Base-by-base conservation (phyloP, 2,797 vertebrate genomes). In the Enoplosus armatus region DNA sequence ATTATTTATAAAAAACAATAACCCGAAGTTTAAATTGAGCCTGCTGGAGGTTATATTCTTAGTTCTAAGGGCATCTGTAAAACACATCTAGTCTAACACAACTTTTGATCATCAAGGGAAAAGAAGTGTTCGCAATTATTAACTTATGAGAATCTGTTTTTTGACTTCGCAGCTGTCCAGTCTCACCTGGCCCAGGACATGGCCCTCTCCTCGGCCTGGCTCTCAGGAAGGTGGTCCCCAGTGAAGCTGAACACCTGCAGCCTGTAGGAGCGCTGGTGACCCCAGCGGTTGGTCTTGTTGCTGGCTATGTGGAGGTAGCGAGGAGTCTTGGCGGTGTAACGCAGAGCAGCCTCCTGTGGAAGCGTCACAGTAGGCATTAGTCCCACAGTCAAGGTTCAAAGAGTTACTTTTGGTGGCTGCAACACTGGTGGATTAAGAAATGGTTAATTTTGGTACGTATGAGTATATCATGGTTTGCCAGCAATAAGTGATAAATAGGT, bases 111-210 rank as follows among this genome's bases (percentile, higher is more conserved):
- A 26, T 41, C 3, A 9, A 45, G 3, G 15, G 10, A 35, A 63
- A 48, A 41, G 8, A 35, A 33, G 14, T 18, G 16, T 6, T 43
- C 9, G 4, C 15, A 33, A 27, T 43, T 3, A 67, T 39, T 35
- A 33, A 22, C 6, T 29, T 39, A 18, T 39, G 12, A 39, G 2
- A 29, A 31, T 27, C 2, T 15, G 4, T 12, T 8, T 31, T n/a
- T 39, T 43, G 0, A 8, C 12, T 62, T 22, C 45, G 20, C 0
- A 0, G 4, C 3, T 72, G 26, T 54, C 1, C 3, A 3, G 18
- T 45, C 93, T 85, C 87, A 98, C 97, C 97, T 96, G 68, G 95
- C 96, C 97, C 97, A 99, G 76, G 97, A 98, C 95, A 98, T 87
- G 39, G 96, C 83, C 31, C 68, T 94, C 79, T 98, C 97, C 86